phyloP scores from a whole-genome alignment of 2,888 invertebrate species.

The Polietes domitor region DNA sequence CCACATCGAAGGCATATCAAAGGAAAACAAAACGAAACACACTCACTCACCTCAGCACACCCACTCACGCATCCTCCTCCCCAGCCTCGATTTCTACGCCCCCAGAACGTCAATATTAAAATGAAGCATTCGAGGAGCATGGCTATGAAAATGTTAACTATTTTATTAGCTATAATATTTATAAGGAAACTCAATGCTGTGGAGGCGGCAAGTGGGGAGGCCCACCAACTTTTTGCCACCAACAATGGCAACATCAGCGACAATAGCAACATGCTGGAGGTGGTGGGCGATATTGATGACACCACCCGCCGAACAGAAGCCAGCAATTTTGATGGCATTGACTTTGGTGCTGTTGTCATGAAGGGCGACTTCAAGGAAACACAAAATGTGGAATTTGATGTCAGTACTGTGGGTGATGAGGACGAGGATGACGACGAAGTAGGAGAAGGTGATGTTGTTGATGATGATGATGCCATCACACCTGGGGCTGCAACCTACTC shows the following conservation, averaged over 20 bases:
- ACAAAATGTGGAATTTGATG: not conserved
- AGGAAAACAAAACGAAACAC: not conserved
- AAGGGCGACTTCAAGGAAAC: not conserved
- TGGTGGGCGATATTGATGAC: slow-evolving; percentile 60
- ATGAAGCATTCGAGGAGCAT: slow-evolving; percentile 26
- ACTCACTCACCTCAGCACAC: not conserved
- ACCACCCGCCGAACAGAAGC: not conserved
- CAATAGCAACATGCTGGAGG: not conserved
- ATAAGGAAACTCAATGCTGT: slow-evolving; percentile 28
- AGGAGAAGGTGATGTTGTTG: not conserved
- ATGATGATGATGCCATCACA: slow-evolving; percentile 25
- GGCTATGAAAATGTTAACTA: slow-evolving; percentile 35
- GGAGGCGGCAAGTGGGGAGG: slow-evolving; percentile 19
- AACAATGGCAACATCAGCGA: not conserved
- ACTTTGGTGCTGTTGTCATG: not conserved
- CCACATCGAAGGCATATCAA: not conserved
- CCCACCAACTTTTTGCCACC: not conserved
- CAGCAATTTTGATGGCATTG: not conserved
- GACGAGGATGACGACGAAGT: not conserved
- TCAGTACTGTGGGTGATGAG: not conserved
- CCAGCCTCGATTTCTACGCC: not conserved
- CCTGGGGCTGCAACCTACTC: slow-evolving; percentile 32
- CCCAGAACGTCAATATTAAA: not conserved
- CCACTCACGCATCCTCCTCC: not conserved
- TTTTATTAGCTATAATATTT: slow-evolving; percentile 55